Evolutionary conservation across 1,140 invertebrate genomes (phyloP), one percentile per base, ranked within the genome.

Genomic region (Pararge aegeria): DNA sequence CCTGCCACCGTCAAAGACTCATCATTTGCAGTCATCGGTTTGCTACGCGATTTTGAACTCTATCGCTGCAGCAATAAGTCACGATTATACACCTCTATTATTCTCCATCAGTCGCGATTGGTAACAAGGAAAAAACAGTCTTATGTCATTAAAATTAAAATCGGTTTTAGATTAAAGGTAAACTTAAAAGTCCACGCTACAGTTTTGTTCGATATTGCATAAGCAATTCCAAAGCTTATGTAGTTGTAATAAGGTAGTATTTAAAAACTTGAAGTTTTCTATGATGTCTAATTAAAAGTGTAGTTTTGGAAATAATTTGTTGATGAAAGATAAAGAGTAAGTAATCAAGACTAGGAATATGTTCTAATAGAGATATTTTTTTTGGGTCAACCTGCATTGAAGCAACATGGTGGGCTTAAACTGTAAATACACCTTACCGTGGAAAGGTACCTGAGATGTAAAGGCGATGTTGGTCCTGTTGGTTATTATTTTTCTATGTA

Each of bases 1-100:
- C 71, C 75, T 78, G 78, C 73, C 78, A 72, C 63, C 67, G 19
- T 55, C 53, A 62, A 55, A 53, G 52, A 21, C 29, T 21, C 48
- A 50, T 59, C 49, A 52, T 52, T 20, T 52, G 38, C 56, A 52
- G 24, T 21, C 20, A 48, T 24, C 7, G n/a, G 13, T 15, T 55
- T 34, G 54, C n/a, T 29, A 48, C 52, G 13, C 21, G 42, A 61
- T 50, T 61, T 57, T 61, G 27, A 30, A 61, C 59, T 27, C 53
- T 58, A 42, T 30, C 4, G 1, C 5, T 0, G 20, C n/a, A 7
- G 12, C 24, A 44, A 30, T 48, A 30, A 48, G 21, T 20, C 18
- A 15, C 21, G 6, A 49, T 20, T 49, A 49, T 27, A 49, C n/a
- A 9, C 21, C 15, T 15, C 10, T 27, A 46, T 46, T 4, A 20